These are phyloP conservation scores for Microcaecilia unicolor DNA, from an alignment of 2,797 vertebrate species.

Conservation along the genomic window DNA sequence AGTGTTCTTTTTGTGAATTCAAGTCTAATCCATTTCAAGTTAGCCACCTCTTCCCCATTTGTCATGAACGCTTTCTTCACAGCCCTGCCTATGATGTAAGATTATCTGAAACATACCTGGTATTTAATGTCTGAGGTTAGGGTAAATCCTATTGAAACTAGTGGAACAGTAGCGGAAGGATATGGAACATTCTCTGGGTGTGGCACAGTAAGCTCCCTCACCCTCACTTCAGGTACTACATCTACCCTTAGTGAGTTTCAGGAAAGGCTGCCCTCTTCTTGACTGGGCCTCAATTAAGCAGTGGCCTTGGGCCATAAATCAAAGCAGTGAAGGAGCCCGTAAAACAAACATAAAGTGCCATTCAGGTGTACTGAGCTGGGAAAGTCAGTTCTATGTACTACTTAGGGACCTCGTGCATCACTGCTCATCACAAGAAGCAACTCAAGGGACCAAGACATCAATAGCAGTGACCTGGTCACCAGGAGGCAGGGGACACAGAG, in stretches of 20 bases:
- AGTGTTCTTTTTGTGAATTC: too few species aligned
- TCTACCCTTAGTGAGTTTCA: too few species aligned
- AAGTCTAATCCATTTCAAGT: too few species aligned
- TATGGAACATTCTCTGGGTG: too few species aligned
- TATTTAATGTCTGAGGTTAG: too few species aligned
- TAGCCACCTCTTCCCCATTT: too few species aligned
- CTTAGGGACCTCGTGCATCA: conserved; percentile 45
- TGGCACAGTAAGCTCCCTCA: too few species aligned
- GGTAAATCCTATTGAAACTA: too few species aligned
- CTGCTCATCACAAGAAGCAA: conserved; percentile 38
- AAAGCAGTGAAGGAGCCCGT: conserved; percentile 57
- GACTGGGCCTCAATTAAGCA: conserved; percentile 65
- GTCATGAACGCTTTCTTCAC: too few species aligned
- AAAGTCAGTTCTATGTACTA: conserved; percentile 35
- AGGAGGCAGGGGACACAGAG: conserved; percentile 39
- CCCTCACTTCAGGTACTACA: conserved; percentile 56
- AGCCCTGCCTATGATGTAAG: too few species aligned
- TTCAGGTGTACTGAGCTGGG: conserved; percentile 66
- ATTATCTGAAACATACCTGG: too few species aligned
- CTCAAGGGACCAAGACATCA: conserved; percentile 37
- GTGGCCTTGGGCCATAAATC: conserved; percentile 69
- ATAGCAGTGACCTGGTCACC: conserved; percentile 53
- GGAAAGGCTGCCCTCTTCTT: conserved; percentile 48
- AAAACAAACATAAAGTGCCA: conserved; percentile 69
- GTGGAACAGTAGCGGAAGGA: background rate